phyloP scores from a whole-genome alignment of 2,888 invertebrate genomes.

The Pristionchus entomophagus region DNA sequence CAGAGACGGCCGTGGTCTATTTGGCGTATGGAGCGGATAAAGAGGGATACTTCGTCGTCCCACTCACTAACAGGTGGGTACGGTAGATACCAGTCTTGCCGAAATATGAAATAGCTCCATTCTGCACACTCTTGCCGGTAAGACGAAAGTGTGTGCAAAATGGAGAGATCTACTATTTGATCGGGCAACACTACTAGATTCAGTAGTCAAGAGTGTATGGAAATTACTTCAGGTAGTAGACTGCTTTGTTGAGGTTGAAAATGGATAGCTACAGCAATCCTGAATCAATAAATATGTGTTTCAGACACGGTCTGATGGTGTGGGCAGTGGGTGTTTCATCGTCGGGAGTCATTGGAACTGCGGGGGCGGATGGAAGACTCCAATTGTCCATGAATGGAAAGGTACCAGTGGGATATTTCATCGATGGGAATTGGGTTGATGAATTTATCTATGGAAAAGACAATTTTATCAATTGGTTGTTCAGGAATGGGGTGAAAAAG shows the following conservation, averaged over 20 bases:
- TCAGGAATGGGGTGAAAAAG: neutral
- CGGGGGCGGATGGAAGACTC: slow-evolving; percentile 29
- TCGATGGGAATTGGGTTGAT: too few species aligned
- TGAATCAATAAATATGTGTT: neutral
- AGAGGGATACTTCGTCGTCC: slow-evolving; percentile 42
- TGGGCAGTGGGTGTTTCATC: slow-evolving; percentile 35
- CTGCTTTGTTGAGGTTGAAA: too few species aligned
- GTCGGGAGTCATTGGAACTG: slow-evolving; percentile 37
- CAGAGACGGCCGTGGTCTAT: slow-evolving; percentile 35
- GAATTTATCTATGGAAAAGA: too few species aligned
- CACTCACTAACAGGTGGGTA: slow-evolving; percentile 26
- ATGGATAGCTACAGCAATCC: neutral
- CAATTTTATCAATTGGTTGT: too few species aligned
- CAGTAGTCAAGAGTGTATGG: too few species aligned
- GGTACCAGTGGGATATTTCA: too few species aligned
- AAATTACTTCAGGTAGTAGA: too few species aligned
- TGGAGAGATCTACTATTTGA: neutral
- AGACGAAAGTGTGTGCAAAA: too few species aligned
- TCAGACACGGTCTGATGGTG: slow-evolving; percentile 38
- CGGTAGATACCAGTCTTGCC: neutral
- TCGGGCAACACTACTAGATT: too few species aligned
- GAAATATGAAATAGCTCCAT: too few species aligned
- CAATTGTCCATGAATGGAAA: slow-evolving; percentile 31
- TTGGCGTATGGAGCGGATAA: neutral
- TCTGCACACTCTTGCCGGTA: too few species aligned